A percentile compares a stretch with the other conserved stretches of the same genome.
Evolutionary conservation across 1,140 invertebrate genomes (phyloP).

Genomic region (Drosophila equinoxialis): DNA sequence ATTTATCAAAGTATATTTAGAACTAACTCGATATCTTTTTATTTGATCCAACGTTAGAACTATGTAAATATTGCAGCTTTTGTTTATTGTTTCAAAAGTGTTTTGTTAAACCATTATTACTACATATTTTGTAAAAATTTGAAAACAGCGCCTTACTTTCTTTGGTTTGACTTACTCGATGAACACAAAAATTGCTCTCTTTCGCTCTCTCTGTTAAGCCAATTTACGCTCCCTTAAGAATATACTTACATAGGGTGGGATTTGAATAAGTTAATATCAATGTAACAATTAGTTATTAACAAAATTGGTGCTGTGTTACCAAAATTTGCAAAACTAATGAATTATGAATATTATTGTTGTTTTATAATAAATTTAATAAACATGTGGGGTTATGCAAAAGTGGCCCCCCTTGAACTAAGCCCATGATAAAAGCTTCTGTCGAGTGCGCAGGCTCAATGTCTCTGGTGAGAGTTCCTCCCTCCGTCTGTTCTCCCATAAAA

Average conservation of each 20-base stretch:
- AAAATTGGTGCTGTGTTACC: not conserved
- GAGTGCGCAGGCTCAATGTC: conserved; percentile 52
- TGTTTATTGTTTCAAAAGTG: no score
- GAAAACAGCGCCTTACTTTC: not conserved
- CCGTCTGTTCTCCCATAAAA: conserved; percentile 1
- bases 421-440: conserved; percentile 46
- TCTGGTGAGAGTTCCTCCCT: not conserved
- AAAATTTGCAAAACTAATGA: not conserved
- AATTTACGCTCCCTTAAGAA: not conserved
- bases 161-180: not conserved
- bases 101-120: no score
- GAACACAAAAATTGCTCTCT: not conserved
- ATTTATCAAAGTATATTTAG: conserved; percentile 22
- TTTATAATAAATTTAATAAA: not conserved
- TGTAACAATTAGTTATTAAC: not conserved
- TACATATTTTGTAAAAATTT: not conserved
- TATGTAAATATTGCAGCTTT: no score
- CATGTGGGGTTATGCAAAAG: not conserved
- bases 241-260: not conserved
- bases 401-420: conserved; percentile 1
- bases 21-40: not conserved
- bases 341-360: not conserved
- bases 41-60: no score
- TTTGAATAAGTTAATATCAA: not conserved
- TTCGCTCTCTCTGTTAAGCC: not conserved